A percentile compares a stretch with the other conserved stretches of the same genome.
These are phyloP conservation scores for Columba janthina DNA, from an alignment of 2,113 vertebrate species.

Conservation along the genomic window DNA sequence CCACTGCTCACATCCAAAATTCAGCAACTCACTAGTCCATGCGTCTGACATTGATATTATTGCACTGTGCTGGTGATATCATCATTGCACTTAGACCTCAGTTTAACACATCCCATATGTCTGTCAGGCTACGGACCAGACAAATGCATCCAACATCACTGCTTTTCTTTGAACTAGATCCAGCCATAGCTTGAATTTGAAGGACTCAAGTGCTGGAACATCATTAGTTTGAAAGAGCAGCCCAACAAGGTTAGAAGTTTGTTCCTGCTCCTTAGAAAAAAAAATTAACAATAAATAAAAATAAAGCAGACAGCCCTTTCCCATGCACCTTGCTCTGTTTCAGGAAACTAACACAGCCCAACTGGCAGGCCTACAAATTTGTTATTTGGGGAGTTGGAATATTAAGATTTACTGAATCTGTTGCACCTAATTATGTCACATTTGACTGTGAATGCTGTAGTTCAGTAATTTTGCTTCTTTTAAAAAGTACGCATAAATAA, in stretches of 20 bases:
- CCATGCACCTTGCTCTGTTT: background rate
- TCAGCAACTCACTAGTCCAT: background rate
- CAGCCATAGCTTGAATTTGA: slow-evolving; percentile 27
- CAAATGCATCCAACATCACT: slow-evolving; percentile 26
- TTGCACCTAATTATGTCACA: background rate
- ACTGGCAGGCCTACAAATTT: background rate
- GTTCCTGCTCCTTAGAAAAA: background rate
- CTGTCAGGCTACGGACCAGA: slow-evolving; percentile 14
- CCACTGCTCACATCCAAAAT: background rate
- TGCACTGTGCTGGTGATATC: slow-evolving; percentile 40
- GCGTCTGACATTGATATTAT: background rate
- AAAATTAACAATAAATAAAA: background rate
- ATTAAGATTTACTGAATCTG: background rate
- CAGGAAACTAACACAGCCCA: background rate
- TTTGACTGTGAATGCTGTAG: background rate
- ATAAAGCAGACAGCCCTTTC: background rate
- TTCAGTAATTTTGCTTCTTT: background rate
- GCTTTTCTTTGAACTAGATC: slow-evolving; percentile 33
- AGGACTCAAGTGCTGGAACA: slow-evolving; percentile 24
- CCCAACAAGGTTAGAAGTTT: slow-evolving; percentile 7
- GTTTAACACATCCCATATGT: slow-evolving; percentile 56
- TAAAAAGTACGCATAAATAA: background rate
- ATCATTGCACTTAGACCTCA: slow-evolving; percentile 10
- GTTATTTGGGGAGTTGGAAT: background rate
- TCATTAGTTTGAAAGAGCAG: background rate